Conservation (phyloP, 2,113 vertebrate genomes). For the Kobus ellipsiprymnus region DNA sequence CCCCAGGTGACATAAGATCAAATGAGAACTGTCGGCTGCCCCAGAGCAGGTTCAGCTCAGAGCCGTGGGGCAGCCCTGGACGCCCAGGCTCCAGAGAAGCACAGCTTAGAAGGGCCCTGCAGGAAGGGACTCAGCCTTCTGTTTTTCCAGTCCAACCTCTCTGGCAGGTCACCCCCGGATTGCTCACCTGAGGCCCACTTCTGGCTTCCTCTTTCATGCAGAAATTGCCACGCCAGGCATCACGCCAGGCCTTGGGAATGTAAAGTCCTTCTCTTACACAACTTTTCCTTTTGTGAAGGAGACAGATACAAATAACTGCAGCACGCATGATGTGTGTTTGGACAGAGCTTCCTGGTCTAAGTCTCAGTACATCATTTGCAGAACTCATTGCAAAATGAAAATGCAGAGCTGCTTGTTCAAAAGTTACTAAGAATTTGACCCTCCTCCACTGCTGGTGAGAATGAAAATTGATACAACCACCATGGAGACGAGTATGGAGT, state of each 20-base stretch:
- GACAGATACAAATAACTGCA: background rate
- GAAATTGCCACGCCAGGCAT: background rate
- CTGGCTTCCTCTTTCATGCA: background rate
- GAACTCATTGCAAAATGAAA: background rate
- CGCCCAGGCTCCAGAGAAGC: background rate
- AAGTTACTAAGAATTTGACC: background rate
- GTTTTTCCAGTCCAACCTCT: too few species aligned
- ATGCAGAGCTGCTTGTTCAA: background rate
- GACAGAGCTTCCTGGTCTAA: background rate
- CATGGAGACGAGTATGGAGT: background rate
- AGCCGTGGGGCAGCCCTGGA: background rate
- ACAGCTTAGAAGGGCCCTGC: background rate
- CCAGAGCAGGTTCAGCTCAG: background rate
- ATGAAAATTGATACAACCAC: background rate
- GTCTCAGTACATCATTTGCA: fast-evolving
- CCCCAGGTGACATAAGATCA: background rate
- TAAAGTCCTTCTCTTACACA: background rate
- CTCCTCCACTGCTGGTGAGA: background rate
- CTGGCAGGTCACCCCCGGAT: background rate
- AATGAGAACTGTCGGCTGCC: background rate
- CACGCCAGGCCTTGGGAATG: background rate
- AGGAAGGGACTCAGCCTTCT: background rate
- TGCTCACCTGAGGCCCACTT: too few species aligned
- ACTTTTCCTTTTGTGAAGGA: background rate
- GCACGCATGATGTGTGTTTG: fast-evolving